These are phyloP conservation scores for Chelmon rostratus DNA, from an alignment of 2,797 vertebrate genomes.

Conservation along the genomic window DNA sequence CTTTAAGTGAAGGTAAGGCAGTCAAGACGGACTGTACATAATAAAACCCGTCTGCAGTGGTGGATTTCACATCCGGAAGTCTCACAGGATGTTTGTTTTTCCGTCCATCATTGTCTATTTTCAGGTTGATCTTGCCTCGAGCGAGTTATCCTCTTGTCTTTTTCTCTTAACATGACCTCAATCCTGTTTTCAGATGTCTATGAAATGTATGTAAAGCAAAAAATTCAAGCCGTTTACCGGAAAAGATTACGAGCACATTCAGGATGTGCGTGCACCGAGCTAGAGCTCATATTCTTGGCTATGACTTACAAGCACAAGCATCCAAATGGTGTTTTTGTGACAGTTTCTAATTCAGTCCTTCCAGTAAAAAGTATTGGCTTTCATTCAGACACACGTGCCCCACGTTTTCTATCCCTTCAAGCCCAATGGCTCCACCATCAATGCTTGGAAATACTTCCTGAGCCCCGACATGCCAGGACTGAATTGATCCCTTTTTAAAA, in stretches of 20 bases:
- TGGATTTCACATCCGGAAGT: not conserved
- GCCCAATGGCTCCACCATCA: slow-evolving; percentile 1
- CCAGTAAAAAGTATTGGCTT: not conserved
- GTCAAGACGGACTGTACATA: slow-evolving; percentile 7
- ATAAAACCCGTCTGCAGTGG: not conserved
- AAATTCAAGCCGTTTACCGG: not conserved
- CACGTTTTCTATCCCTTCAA: not conserved
- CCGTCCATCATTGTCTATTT: slow-evolving; percentile 16
- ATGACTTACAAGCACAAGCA: not conserved
- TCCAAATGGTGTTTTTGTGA: slow-evolving; percentile 1
- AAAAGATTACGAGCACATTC: not conserved
- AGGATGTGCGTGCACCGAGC: not conserved
- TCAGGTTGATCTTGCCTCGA: slow-evolving; percentile 13
- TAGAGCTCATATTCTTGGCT: slow-evolving; percentile 3
- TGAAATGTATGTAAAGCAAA: not conserved
- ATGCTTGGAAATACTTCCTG: slow-evolving; percentile 21
- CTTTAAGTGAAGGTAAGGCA: slow-evolving; percentile 95
- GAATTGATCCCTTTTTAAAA: slow-evolving; percentile 28
- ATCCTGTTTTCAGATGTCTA: slow-evolving; percentile 30
- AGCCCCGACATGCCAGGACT: not conserved
- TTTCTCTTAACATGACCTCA: slow-evolving; percentile 23
- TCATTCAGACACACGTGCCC: not conserved
- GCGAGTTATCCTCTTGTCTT: slow-evolving; percentile 18
- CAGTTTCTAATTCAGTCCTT: not conserved
- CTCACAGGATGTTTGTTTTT: not conserved